Conservation (phyloP, 2,888 invertebrate species). For the Tuta absoluta region DNA sequence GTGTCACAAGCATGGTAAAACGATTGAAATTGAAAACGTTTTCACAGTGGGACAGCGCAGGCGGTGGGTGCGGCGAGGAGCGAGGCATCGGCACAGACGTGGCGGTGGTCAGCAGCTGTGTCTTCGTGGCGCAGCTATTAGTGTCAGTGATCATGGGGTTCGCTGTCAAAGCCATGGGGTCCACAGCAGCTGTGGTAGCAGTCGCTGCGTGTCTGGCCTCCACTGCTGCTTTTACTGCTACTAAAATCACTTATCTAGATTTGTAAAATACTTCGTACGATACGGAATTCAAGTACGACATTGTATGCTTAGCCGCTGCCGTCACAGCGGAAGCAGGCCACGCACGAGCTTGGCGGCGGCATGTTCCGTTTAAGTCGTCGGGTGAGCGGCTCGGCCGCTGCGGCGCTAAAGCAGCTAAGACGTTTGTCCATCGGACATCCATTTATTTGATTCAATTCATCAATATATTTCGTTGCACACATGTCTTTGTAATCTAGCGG, state of each 20-base stretch:
- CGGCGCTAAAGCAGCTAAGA: too few species aligned
- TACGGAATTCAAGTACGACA: too few species aligned
- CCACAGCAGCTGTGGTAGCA: constrained; percentile 93
- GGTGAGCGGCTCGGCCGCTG: too few species aligned
- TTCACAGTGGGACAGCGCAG: constrained; percentile 70
- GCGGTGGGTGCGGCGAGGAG: constrained; percentile 80
- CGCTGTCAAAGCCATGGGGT: constrained; percentile 89
- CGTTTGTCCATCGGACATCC: too few species aligned
- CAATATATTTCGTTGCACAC: too few species aligned
- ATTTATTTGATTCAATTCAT: too few species aligned
- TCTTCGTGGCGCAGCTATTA: constrained; percentile 96
- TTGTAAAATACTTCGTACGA: constrained; percentile 82
- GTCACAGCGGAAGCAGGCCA: too few species aligned
- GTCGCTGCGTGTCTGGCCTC: constrained; percentile 92
- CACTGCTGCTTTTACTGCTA: constrained; percentile 92
- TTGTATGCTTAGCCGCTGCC: too few species aligned
- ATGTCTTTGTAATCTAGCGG: too few species aligned
- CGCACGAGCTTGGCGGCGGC: too few species aligned
- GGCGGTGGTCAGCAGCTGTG: constrained; percentile 97
- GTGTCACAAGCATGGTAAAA: too few species aligned
- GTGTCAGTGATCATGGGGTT: constrained; percentile 93
- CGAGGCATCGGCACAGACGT: constrained; percentile 97
- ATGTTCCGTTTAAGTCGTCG: too few species aligned
- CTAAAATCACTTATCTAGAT: constrained; percentile 94
- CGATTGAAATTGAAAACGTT: background rate